Evolutionary conservation across 2,113 vertebrate species (phyloP).

Genomic region (Sitta europaea): DNA sequence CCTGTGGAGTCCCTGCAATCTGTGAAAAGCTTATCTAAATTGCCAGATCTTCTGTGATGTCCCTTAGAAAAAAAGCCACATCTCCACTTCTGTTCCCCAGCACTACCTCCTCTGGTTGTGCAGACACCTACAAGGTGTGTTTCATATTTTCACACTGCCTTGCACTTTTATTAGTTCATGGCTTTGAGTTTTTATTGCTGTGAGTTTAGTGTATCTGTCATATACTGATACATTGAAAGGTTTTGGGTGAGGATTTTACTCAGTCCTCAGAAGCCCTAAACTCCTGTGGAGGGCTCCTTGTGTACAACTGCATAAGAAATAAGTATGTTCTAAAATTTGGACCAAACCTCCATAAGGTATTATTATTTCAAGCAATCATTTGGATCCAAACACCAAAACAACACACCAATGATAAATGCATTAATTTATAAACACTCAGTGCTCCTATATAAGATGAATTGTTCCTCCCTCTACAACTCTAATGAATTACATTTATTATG

Average conservation of each 20-base stretch:
- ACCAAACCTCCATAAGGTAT: not conserved
- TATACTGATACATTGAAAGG: not conserved
- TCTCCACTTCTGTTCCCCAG: not conserved
- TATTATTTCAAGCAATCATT: not conserved
- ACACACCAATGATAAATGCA: not conserved
- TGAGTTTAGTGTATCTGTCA: not conserved
- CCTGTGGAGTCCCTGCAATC: constrained; percentile 3
- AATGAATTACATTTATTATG: not conserved
- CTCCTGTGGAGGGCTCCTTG: accelerated
- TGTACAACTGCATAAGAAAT: not conserved
- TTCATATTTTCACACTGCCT: not conserved
- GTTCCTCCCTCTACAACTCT: not conserved
- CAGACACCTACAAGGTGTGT: not conserved
- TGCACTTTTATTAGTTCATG: not conserved
- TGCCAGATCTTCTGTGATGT: constrained; percentile 16
- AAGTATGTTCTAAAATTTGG: not conserved
- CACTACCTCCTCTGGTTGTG: not conserved
- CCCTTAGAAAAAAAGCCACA: constrained; percentile 16
- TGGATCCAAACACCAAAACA: not conserved
- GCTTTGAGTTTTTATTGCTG: not conserved
- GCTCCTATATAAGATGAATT: not conserved
- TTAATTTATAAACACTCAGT: not conserved
- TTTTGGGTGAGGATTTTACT: not conserved
- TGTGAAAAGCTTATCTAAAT: constrained; percentile 42
- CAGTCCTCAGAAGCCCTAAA: not conserved